Percentiles rank a stretch among this genome's conserved stretches.
Conservation (phyloP, 1,140 invertebrate genomes). For the Hetaerina americana region DNA sequence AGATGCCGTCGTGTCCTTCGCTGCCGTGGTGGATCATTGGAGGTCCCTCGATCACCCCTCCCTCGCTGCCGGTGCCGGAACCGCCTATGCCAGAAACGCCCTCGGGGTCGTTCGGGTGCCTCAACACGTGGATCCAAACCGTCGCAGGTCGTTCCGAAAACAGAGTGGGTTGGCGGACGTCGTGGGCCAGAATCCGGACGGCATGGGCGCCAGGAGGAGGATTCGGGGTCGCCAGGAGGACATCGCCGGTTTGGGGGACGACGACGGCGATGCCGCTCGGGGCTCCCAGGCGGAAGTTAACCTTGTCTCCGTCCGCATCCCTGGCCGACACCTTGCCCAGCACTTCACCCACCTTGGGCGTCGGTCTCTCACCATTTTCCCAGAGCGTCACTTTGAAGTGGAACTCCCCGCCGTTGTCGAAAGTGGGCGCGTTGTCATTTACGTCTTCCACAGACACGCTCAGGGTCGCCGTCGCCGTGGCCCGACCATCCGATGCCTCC, state of each 20-base stretch:
- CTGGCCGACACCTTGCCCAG: conserved; percentile 68
- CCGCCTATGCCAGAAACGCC: conserved; percentile 35
- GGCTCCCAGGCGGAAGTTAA: conserved; percentile 61
- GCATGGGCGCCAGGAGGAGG: not conserved
- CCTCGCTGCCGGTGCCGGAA: conserved; percentile 19
- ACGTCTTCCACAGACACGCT: conserved; percentile 62
- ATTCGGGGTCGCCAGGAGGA: conserved; percentile 43
- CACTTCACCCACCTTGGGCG: conserved; percentile 17
- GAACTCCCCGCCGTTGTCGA: conserved; percentile 55
- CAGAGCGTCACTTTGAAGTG: conserved; percentile 46
- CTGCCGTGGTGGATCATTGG: not conserved
- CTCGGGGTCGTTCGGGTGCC: conserved; percentile 30
- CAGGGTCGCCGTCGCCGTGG: conserved; percentile 57
- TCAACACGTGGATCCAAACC: conserved; percentile 53
- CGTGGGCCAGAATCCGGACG: conserved; percentile 56
- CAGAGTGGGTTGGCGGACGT: conserved; percentile 54
- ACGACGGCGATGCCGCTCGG: conserved; percentile 68
- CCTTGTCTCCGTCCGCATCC: conserved; percentile 75
- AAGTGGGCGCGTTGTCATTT: conserved; percentile 82
- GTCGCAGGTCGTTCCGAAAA: conserved; percentile 53
- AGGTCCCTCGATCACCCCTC: not conserved
- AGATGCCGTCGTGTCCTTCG: not conserved
- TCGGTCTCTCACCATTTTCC: not conserved
- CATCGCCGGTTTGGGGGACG: conserved; percentile 80
- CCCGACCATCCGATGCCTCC: conserved; percentile 60